These are phyloP conservation scores for Festucalex cinctus DNA, from an alignment of 2,113 vertebrate genomes.

Conservation along the genomic window DNA sequence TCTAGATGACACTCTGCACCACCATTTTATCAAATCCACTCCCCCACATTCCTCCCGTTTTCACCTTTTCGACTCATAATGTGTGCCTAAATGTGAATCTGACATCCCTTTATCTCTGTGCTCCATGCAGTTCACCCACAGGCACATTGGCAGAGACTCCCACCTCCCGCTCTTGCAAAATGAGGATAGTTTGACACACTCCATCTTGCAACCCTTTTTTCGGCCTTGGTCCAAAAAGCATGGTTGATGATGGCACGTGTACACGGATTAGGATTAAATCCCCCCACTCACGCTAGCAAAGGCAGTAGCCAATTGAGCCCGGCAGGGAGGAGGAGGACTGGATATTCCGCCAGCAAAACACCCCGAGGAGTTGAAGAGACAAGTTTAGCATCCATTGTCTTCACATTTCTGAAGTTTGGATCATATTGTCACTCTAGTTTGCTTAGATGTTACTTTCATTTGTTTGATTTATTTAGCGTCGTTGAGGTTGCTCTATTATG, in stretches of 20 bases:
- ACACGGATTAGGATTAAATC: slow-evolving; percentile 63
- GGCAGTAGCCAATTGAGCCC: slow-evolving; percentile 24
- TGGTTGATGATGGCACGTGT: slow-evolving; percentile 51
- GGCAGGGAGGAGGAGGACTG: slow-evolving; percentile 3
- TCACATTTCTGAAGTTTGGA: not conserved
- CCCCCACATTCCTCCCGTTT: slow-evolving; percentile 5
- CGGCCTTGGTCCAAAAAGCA: slow-evolving; percentile 34
- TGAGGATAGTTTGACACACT: slow-evolving; percentile 6
- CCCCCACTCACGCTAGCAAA: slow-evolving; percentile 33
- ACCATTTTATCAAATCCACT: slow-evolving; percentile 14
- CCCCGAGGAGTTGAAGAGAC: not conserved
- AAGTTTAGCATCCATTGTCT: not conserved
- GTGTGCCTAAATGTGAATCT: slow-evolving; percentile 24
- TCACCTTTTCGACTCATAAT: slow-evolving; percentile 22
- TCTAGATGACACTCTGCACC: not conserved
- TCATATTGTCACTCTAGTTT: not conserved
- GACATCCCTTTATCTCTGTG: slow-evolving; percentile 15
- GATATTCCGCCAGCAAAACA: not conserved
- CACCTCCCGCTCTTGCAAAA: slow-evolving; percentile 1
- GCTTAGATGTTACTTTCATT: not conserved
- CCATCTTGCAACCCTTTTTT: slow-evolving; percentile 25
- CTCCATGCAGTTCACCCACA: slow-evolving; percentile 5
- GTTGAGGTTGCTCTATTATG: not conserved
- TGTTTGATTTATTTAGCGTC: not conserved
- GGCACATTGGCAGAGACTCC: slow-evolving; percentile 19